Conservation (phyloP, 1,140 invertebrate genomes). For the Lithobius niger region DNA sequence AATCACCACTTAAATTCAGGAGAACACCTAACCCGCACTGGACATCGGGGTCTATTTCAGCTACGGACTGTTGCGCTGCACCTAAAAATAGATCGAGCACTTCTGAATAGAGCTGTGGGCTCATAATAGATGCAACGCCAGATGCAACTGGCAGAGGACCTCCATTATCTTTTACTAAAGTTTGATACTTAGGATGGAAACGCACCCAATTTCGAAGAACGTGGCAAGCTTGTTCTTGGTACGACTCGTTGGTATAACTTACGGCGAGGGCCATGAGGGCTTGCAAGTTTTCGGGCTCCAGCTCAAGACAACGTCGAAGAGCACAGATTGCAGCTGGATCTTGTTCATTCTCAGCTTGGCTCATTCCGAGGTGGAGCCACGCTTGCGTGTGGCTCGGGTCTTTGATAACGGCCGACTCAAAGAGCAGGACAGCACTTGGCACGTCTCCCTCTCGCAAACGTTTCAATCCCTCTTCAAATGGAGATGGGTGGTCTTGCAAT, state of each 20-base stretch:
- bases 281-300: constrained; percentile 65
- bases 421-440: constrained; percentile 86
- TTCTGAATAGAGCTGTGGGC: constrained; percentile 40
- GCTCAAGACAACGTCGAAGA: constrained; percentile 45
- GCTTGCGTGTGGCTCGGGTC: constrained; percentile 50
- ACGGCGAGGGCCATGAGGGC: constrained; percentile 83
- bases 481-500: constrained; percentile 61
- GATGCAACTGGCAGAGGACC: not conserved
- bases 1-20: constrained; percentile 87
- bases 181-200: constrained; percentile 66
- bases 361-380: constrained; percentile 48
- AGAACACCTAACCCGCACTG: constrained; percentile 90
- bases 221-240: constrained; percentile 40
- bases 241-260: constrained; percentile 85
- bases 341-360: constrained; percentile 86
- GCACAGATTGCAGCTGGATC: constrained; percentile 40
- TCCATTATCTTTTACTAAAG: constrained; percentile 39
- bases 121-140: constrained; percentile 7
- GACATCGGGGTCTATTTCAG: constrained; percentile 76
- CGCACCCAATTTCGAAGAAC: constrained; percentile 57
- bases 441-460: constrained; percentile 74
- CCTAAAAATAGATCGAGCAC: constrained; percentile 70
- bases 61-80: constrained; percentile 65
- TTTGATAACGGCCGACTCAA: constrained; percentile 88
- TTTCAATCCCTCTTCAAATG: constrained; percentile 71